A percentile compares a stretch with the other conserved stretches of the same genome.
Conservation (phyloP, 2,113 vertebrate genomes). For the Orycteropus afer region DNA sequence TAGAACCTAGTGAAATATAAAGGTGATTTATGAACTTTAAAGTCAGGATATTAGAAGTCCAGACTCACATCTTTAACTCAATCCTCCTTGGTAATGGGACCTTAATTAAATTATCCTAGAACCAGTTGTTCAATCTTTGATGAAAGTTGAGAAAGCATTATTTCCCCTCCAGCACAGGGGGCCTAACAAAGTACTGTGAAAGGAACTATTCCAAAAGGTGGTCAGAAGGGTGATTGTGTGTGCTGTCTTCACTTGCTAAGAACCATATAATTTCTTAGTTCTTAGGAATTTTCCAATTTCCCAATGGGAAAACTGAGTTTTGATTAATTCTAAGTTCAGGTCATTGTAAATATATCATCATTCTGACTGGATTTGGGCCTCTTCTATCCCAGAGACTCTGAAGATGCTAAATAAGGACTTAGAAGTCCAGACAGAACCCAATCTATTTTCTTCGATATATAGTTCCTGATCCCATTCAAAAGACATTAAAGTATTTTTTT, state of each 20-base stretch:
- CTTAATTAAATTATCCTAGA: slow-evolving; percentile 57
- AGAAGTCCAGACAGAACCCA: not conserved
- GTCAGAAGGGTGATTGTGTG: not conserved
- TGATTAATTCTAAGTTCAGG: slow-evolving; percentile 18
- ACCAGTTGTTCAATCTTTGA: slow-evolving; percentile 19
- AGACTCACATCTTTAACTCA: slow-evolving; percentile 60
- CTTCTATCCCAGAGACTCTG: not conserved
- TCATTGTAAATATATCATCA: slow-evolving; percentile 16
- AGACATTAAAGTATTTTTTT: not conserved
- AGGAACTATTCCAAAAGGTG: not conserved
- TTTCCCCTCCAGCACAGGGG: not conserved
- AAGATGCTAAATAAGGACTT: not conserved
- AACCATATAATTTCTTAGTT: slow-evolving; percentile 35
- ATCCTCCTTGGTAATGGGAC: not conserved
- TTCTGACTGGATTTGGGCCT: slow-evolving; percentile 27
- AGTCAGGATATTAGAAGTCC: slow-evolving; percentile 57
- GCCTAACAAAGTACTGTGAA: not conserved
- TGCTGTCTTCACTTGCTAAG: slow-evolving; percentile 34
- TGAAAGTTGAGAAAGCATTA: slow-evolving; percentile 49
- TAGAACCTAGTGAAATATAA: slow-evolving; percentile 52
- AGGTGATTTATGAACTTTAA: slow-evolving; percentile 57
- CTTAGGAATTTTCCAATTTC: slow-evolving; percentile 42
- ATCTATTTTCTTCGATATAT: slow-evolving; percentile 7
- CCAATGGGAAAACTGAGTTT: slow-evolving; percentile 36
- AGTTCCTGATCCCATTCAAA: not conserved